phyloP scores from a whole-genome alignment of 1,140 invertebrate species.

The Drosophila nasuta region DNA sequence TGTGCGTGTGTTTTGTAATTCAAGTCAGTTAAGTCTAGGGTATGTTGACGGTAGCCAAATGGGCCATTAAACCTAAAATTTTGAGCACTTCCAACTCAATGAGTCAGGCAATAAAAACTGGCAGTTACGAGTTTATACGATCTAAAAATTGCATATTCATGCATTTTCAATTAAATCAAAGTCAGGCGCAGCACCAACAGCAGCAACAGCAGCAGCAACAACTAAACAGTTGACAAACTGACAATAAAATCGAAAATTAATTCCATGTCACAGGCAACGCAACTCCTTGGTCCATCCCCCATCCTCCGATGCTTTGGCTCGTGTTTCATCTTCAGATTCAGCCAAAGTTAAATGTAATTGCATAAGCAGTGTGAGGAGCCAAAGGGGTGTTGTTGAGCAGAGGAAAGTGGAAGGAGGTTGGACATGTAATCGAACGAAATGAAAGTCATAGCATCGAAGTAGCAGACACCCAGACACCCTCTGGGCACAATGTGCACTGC shows the following conservation, averaged over 20 bases:
- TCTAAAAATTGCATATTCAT: conserved; percentile 80
- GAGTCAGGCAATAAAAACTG: conserved; percentile 26
- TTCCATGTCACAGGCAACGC: conserved; percentile 64
- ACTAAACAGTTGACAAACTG: conserved; percentile 72
- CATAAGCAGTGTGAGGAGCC: conserved; percentile 36
- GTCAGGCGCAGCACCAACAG: conserved; percentile 59
- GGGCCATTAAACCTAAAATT: conserved; percentile 45
- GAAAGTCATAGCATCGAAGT: conserved; percentile 59
- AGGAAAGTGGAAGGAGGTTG: neutral
- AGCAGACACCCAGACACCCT: conserved; percentile 31
- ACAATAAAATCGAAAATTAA: conserved; percentile 84
- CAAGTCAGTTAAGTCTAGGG: conserved; percentile 29
- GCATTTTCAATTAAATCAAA: conserved; percentile 82
- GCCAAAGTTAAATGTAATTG: conserved; percentile 77
- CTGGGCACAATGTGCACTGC: conserved; percentile 26
- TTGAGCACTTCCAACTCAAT: conserved; percentile 48
- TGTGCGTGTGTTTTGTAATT: conserved; percentile 14
- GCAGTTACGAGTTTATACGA: conserved; percentile 57
- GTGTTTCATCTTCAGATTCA: conserved; percentile 15
- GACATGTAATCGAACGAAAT: conserved; percentile 53
- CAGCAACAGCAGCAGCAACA: conserved; percentile 24
- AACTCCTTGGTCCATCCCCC: neutral
- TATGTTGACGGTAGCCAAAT: conserved; percentile 31
- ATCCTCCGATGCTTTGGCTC: neutral
- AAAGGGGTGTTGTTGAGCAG: neutral